Evolutionary conservation across 2,888 invertebrate genomes (phyloP), one percentile per base, ranked within the genome.

Genomic region (Tineola bisselliella): DNA sequence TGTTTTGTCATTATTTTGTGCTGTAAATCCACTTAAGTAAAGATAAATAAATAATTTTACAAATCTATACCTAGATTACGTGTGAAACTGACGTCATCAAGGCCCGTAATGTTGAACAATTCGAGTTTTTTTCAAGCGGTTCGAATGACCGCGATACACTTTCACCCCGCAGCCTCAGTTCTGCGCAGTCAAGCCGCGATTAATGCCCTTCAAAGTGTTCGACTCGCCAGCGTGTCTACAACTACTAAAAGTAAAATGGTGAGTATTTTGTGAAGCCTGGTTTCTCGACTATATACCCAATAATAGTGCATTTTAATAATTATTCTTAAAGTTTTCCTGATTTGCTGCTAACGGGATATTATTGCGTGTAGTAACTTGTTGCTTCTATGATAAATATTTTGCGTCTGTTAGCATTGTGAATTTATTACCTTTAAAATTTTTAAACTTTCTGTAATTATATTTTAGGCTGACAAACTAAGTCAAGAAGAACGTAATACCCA

Each of bases 401-500:
- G 6, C 25, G 25, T 25, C 25, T n/a, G 25, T 25, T 25, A 25
- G 2, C 2, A 25, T 61, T n/a, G 13, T 52, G 13, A 8, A 52
- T 52, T 52, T 15, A n/a, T n/a, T n/a, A n/a, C n/a, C 43, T 10
- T 30, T 15, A 19, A 44, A 48, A 18, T 44, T 33, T 11, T 11
- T 10, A 0, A 6, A 25, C 6, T 25, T 25, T 4, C 25, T 25
- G 13, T 25, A 25, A 4, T 25, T 8, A 17, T 65, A 63, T 44
- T 56, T 62, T 69, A 93, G 93, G 87, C 90, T 65, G 88, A 88
- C 63, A 94, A 94, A 88, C 82, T 96, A 67, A 91, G 80, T 57
- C 82, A 88, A 66, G 90, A 91, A 67, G 94, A 96, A 67, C 90
- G 95, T 62, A 74, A 84, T 38, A 84, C 88, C 61, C 79, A 88